phyloP scores from a whole-genome alignment of 2,797 vertebrate genomes.

The Neopelma chrysocephalum region DNA sequence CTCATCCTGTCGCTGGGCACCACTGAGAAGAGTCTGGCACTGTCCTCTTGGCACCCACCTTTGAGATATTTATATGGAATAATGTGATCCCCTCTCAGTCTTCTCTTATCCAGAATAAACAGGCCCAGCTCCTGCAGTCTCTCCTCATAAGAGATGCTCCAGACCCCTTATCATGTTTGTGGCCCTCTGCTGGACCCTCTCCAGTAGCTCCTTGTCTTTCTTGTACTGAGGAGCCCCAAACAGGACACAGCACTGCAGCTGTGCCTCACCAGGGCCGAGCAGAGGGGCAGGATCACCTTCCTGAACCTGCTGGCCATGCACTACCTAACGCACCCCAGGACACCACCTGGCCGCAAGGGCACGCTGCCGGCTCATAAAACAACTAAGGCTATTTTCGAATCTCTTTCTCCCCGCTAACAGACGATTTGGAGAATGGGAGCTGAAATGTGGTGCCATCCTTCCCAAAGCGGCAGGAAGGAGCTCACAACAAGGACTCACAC shows the following conservation, averaged over 20 bases:
- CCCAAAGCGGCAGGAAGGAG: slow-evolving; percentile 74
- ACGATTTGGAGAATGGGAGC: slow-evolving; percentile 81
- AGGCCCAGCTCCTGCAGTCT: not conserved
- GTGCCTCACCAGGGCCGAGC: not conserved
- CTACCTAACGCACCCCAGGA: not conserved
- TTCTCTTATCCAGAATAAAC: not conserved
- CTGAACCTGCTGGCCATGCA: not conserved
- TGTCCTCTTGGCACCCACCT: not conserved
- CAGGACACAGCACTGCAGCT: rapidly evolving
- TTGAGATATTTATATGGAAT: not conserved
- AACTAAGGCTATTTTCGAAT: not conserved
- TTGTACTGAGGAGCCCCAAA: not conserved
- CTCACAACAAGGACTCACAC: slow-evolving; percentile 25
- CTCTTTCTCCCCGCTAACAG: slow-evolving; percentile 57
- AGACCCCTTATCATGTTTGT: not conserved
- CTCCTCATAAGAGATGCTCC: not conserved
- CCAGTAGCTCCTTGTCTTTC: not conserved
- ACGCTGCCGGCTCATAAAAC: not conserved
- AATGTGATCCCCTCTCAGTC: not conserved
- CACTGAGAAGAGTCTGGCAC: not conserved
- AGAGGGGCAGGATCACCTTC: not conserved
- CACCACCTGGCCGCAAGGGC: not conserved
- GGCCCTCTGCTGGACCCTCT: too few species aligned
- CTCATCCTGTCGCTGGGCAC: not conserved
- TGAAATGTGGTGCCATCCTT: slow-evolving; percentile 83